Evolutionary conservation across 1,140 invertebrate genomes (phyloP).

Genomic region (Drosophila tani): DNA sequence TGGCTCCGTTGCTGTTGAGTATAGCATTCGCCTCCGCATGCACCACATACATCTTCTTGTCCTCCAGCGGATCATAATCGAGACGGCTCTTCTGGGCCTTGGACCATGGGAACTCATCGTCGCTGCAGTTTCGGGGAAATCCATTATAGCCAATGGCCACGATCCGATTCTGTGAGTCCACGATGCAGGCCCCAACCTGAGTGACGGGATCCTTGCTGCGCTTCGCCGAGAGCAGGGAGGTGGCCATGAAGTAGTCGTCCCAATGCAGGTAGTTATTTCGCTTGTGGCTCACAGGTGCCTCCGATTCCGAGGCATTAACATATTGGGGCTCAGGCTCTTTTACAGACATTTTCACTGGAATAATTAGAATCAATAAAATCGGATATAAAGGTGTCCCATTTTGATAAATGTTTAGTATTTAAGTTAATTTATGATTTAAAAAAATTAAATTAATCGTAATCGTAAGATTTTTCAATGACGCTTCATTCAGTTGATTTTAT

Average conservation of each 20-base stretch:
- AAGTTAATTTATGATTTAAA: no score
- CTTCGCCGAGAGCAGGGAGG: slow-evolving; percentile 91
- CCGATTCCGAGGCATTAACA: neutral
- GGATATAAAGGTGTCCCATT: no score
- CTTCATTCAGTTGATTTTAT: neutral
- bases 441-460: neutral
- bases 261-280: slow-evolving; percentile 85
- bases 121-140: slow-evolving; percentile 94
- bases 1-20: slow-evolving; percentile 93
- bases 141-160: slow-evolving; percentile 98
- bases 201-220: slow-evolving; percentile 96
- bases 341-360: slow-evolving; percentile 46
- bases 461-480: no score
- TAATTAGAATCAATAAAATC: neutral
- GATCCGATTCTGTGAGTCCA: slow-evolving; percentile 95
- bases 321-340: neutral
- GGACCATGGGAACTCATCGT: slow-evolving; percentile 95
- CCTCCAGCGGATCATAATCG: slow-evolving; percentile 87
- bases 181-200: slow-evolving; percentile 97
- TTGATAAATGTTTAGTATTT: no score
- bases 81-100: slow-evolving; percentile 84
- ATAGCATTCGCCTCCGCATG: slow-evolving; percentile 99
- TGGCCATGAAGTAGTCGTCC: slow-evolving; percentile 97
- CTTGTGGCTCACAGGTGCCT: slow-evolving; percentile 35
- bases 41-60: slow-evolving; percentile 96